Base-by-base conservation (phyloP, 2,888 invertebrate genomes). In the Bombylius major region DNA sequence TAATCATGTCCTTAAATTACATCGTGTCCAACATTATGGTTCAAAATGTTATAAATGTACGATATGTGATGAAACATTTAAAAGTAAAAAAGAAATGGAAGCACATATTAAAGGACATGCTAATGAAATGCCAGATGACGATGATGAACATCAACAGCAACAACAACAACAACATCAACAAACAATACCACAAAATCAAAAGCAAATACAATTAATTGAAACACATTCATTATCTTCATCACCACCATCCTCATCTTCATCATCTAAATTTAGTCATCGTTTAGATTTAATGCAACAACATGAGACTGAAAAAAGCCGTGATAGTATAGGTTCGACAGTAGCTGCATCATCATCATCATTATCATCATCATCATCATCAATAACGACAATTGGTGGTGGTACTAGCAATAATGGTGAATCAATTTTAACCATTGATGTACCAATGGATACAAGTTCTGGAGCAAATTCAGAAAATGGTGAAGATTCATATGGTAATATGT, bases 21-120 rank as follows among this genome's bases (percentile, higher is more conserved):
- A 93, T 70, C 85, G 88, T 61, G 91, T 92, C 44, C 89, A 91
- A 63, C 93, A 93, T 72, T 91, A 89, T 65, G 92, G 92, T 0
- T 89, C 92, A 69, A 90, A 92, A 67, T 90, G 92, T 59, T 92
- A 93, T 76, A 90, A 92, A 66, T 93, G 93, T 72, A 92, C 91
- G 5, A 86, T 92, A 33, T 93, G 93, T 72, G 88, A 91, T 66
- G 88, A 89, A 65, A 92, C 91, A 0, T 93, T 93, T 69, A 89
- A 86, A 65, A 91, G 88, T 34, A 92, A 92, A 72, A 92, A 92
- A 69, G 86, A 86, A 63, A 89, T 93, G 87, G 92, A 92, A 70
- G 82, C 87, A 14, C 92, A 93, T 72, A 91, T 92, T 56, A 86
- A 86, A 69, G 83, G 82, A 3, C 87, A 87, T 67, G 82, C 85